Conservation (phyloP, 1,140 invertebrate genomes). For the Apis florea region DNA sequence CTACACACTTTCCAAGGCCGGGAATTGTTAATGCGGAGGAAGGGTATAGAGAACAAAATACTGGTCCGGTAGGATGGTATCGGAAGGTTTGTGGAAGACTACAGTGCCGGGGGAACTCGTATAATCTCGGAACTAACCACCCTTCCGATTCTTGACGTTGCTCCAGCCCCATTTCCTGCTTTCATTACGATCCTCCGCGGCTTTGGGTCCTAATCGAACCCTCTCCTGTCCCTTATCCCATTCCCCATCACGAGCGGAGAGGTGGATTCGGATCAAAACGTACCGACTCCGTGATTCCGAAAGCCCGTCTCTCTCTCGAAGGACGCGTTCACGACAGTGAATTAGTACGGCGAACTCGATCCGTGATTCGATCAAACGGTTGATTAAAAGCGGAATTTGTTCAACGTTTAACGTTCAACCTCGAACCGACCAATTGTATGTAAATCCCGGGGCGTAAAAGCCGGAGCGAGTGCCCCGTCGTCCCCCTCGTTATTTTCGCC, state of each 20-base stretch:
- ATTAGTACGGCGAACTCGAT: slow-evolving; percentile 34
- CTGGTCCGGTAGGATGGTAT: slow-evolving; percentile 16
- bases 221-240: slow-evolving; percentile 12
- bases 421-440: slow-evolving; percentile 39
- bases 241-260: slow-evolving; percentile 23
- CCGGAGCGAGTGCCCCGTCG: neutral
- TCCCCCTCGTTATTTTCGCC: slow-evolving; percentile 17
- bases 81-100: slow-evolving; percentile 28
- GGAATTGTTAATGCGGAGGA: slow-evolving; percentile 21
- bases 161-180: slow-evolving; percentile 35
- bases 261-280: slow-evolving; percentile 31
- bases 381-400: slow-evolving; percentile 50
- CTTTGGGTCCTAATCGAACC: slow-evolving; percentile 47
- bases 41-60: slow-evolving; percentile 12
- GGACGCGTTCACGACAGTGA: no score
- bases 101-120: slow-evolving; percentile 32
- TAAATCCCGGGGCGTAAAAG: slow-evolving; percentile 33
- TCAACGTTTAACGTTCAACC: slow-evolving; percentile 37
- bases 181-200: slow-evolving; percentile 59
- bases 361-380: slow-evolving; percentile 41
- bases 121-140: slow-evolving; percentile 53
- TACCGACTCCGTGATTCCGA: slow-evolving; percentile 20
- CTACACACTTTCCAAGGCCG: neutral
- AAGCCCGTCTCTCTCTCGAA: no score
- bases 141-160: slow-evolving; percentile 53